phyloP scores from a whole-genome alignment of 2,888 invertebrate genomes.

The Oligia strigilis region DNA sequence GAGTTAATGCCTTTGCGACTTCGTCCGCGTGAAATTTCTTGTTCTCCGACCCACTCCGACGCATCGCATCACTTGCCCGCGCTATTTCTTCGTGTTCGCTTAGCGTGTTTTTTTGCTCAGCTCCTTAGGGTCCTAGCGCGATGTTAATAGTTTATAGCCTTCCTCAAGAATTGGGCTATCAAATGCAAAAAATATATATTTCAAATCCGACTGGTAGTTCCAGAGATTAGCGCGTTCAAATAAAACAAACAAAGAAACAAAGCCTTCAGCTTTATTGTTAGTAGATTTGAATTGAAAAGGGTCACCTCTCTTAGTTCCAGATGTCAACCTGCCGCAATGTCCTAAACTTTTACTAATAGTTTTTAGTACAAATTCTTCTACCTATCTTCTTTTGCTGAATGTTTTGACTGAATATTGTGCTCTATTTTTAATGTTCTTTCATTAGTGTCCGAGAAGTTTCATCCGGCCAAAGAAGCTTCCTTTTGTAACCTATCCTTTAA shows the following conservation, averaged over 20 bases:
- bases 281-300: constrained; percentile 19
- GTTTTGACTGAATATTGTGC: neutral
- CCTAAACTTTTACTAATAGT: constrained; percentile 3
- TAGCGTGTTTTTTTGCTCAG: neutral
- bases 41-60: neutral
- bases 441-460: neutral
- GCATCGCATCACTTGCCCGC: neutral
- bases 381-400: neutral
- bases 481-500: neutral
- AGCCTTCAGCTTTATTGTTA: neutral
- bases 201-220: neutral
- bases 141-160: neutral
- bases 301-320: constrained; percentile 15
- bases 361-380: neutral
- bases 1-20: no score
- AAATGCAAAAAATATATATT: neutral
- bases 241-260: neutral
- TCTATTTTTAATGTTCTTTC: neutral
- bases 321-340: constrained; percentile 18
- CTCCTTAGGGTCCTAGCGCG: neutral
- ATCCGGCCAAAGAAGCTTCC: neutral
- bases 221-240: neutral
- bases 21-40: neutral
- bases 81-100: neutral
- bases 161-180: neutral